Conservation (phyloP, 2,888 invertebrate species). For the Polylopha cassiicola region DNA sequence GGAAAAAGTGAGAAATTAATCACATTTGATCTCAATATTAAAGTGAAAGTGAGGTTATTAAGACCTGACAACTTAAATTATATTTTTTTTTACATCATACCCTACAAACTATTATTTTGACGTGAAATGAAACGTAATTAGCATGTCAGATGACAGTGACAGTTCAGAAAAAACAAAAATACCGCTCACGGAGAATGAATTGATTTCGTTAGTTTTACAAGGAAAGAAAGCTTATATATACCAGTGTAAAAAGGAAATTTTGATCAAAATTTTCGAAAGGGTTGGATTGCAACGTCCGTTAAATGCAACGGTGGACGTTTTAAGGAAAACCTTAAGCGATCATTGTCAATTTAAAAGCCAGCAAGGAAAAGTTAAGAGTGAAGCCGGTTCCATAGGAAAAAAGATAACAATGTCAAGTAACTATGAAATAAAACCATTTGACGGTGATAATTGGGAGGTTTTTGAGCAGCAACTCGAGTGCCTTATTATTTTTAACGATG, state of each 20-base stretch:
- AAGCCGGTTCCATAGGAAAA: too few relatives aligned
- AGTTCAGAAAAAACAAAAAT: neutral
- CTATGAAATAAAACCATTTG: slow-evolving; percentile 1
- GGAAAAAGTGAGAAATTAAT: too few relatives aligned
- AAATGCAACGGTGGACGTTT: too few relatives aligned
- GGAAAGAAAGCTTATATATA: neutral
- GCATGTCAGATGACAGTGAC: too few relatives aligned
- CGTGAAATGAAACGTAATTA: too few relatives aligned
- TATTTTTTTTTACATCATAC: too few relatives aligned
- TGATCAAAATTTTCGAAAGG: neutral
- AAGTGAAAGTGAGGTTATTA: too few relatives aligned
- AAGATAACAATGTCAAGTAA: neutral
- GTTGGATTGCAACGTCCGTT: neutral
- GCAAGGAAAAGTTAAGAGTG: neutral
- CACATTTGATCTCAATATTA: too few relatives aligned
- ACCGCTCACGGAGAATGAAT: neutral
- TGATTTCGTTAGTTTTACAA: neutral
- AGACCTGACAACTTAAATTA: too few relatives aligned
- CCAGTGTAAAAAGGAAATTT: neutral
- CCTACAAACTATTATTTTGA: too few relatives aligned
- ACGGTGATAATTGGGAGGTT: slow-evolving; percentile 6
- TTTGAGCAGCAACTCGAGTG: slow-evolving; percentile 10
- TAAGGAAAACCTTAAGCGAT: too few relatives aligned
- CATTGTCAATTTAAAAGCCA: too few relatives aligned
- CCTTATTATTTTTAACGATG: slow-evolving; percentile 3